These are phyloP conservation scores for Eledona agricola DNA, from an alignment of 2,888 invertebrate genomes.

Conservation along the genomic window DNA sequence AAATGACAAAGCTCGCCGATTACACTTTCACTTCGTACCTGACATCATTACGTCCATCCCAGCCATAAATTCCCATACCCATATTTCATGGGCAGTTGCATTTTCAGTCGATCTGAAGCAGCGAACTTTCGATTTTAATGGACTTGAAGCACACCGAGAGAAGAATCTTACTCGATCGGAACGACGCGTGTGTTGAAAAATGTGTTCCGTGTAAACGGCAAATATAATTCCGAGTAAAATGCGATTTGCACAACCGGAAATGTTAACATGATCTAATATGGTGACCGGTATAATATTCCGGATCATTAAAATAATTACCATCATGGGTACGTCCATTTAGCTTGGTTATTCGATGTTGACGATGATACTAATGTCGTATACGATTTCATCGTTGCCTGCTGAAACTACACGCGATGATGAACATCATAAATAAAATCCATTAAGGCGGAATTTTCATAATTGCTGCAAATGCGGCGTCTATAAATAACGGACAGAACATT, in stretches of 20 bases:
- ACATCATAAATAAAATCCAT: slow-evolving; percentile 21
- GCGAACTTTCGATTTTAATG: too few relatives aligned
- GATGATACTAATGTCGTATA: slow-evolving; percentile 12
- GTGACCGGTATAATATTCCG: slow-evolving; percentile 19
- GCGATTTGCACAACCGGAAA: slow-evolving; percentile 15
- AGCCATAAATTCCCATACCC: too few relatives aligned
- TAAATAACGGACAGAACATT: too few relatives aligned
- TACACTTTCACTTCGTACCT: too few relatives aligned
- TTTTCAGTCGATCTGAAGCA: too few relatives aligned
- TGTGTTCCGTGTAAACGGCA: not conserved
- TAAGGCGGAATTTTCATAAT: slow-evolving; percentile 19
- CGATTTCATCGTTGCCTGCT: slow-evolving; percentile 17
- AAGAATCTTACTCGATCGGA: too few relatives aligned
- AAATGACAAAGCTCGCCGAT: too few relatives aligned
- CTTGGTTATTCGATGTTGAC: slow-evolving; percentile 18
- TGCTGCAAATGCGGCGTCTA: too few relatives aligned
- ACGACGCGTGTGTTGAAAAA: not conserved
- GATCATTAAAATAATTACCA: slow-evolving; percentile 21
- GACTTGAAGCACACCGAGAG: too few relatives aligned
- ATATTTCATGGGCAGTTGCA: too few relatives aligned
- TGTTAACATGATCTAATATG: slow-evolving; percentile 20
- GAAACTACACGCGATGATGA: slow-evolving; percentile 19
- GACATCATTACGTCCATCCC: too few relatives aligned
- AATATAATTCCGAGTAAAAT: not conserved
- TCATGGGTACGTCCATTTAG: slow-evolving; percentile 7